Evolutionary conservation across 2,888 invertebrate genomes (phyloP).

Genomic region (Rugalucina vietnamica): DNA sequence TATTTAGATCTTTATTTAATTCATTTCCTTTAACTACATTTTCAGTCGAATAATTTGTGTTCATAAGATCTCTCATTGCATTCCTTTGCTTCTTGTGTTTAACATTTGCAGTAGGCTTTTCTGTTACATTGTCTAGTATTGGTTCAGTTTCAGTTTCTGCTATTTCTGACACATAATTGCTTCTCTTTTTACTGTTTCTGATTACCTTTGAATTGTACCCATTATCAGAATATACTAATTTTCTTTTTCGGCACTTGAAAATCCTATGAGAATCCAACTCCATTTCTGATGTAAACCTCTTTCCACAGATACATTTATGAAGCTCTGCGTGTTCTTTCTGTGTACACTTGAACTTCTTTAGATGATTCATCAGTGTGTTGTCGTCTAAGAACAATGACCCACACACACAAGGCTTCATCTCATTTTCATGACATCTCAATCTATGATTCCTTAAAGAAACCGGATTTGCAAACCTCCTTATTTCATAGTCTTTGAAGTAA

Average conservation of each 20-base stretch:
- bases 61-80: too few species aligned
- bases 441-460: conserved; percentile 59
- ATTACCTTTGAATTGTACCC: neutral
- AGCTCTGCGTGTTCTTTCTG: conserved; percentile 14
- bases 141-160: too few species aligned
- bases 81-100: too few species aligned
- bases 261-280: conserved; percentile 33
- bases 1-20: too few species aligned
- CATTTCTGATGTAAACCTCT: conserved; percentile 41
- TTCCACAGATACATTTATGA: conserved; percentile 56
- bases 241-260: conserved; percentile 49
- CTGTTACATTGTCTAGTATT: too few species aligned
- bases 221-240: neutral
- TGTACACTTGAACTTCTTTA: conserved; percentile 54
- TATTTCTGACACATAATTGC: too few species aligned
- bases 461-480: conserved; percentile 53
- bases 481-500: conserved; percentile 41
- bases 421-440: conserved; percentile 41
- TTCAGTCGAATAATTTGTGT: too few species aligned
- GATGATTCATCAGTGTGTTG: conserved; percentile 53
- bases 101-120: too few species aligned
- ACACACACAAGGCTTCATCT: conserved; percentile 58
- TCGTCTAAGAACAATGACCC: conserved; percentile 54
- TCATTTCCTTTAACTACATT: too few species aligned
- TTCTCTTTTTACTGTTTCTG: too few species aligned